These are phyloP conservation scores for Rutpela maculata DNA, from an alignment of 2,888 invertebrate species.

Conservation along the genomic window DNA sequence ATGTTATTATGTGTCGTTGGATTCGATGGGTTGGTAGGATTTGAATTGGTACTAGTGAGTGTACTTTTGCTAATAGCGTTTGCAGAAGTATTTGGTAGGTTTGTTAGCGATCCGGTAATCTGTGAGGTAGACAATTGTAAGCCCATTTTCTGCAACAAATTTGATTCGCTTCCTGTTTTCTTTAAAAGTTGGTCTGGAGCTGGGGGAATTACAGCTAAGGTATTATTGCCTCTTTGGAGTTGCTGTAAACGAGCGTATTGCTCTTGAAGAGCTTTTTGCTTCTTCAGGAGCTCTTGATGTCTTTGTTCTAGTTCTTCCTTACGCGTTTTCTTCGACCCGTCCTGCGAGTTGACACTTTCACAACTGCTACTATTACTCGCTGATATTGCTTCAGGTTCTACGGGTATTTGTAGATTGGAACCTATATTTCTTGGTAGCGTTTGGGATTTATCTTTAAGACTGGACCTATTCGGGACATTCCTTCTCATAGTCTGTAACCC, in stretches of 20 bases:
- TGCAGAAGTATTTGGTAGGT: constrained; percentile 74
- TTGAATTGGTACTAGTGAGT: constrained; percentile 62
- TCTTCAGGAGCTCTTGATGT: constrained; percentile 91
- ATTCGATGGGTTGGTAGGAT: constrained; percentile 58
- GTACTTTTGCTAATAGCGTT: constrained; percentile 63
- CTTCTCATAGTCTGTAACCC: constrained; percentile 73
- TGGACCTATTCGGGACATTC: constrained; percentile 69
- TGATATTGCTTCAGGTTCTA: constrained; percentile 70
- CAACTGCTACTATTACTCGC: constrained; percentile 84
- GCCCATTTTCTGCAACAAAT: constrained; percentile 89
- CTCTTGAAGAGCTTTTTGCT: constrained; percentile 92
- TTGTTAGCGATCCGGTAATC: constrained; percentile 79
- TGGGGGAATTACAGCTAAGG: constrained; percentile 79
- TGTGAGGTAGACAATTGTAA: constrained; percentile 78
- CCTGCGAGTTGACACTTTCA: constrained; percentile 85
- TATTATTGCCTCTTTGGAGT: constrained; percentile 86
- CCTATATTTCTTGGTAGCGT: constrained; percentile 73
- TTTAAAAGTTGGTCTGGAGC: constrained; percentile 81
- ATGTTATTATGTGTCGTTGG: constrained; percentile 64
- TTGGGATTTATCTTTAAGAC: constrained; percentile 72
- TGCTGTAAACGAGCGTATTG: constrained; percentile 93
- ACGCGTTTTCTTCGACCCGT: constrained; percentile 79
- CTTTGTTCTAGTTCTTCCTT: constrained; percentile 89
- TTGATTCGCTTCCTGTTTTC: constrained; percentile 92
- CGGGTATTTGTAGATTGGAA: constrained; percentile 68